Evolutionary conservation across 2,888 invertebrate genomes (phyloP).

Genomic region (Epinotia demarniana): DNA sequence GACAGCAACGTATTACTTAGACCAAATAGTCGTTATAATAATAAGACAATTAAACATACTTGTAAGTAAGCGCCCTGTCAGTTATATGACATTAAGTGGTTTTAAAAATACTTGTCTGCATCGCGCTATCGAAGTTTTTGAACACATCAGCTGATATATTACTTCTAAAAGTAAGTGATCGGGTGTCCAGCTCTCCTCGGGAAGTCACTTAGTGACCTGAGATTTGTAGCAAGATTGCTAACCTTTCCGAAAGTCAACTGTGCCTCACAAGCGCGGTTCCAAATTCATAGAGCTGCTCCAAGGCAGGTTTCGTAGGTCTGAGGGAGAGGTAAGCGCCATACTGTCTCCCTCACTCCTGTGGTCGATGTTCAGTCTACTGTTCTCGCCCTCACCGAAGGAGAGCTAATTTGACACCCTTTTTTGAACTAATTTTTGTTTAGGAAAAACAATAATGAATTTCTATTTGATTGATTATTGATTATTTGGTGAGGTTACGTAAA

Average conservation of each 20-base stretch:
- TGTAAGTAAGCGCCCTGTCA: not conserved
- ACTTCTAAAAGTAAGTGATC: not conserved
- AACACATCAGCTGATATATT: not conserved
- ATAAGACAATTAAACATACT: not conserved
- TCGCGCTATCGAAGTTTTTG: constrained; percentile 46
- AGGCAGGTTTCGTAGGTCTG: constrained; percentile 57
- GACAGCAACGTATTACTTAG: not conserved
- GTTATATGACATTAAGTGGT: not conserved
- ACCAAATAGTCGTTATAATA: not conserved
- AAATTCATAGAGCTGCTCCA: constrained; percentile 54
- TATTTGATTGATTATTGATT: not conserved
- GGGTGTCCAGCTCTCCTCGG: constrained; percentile 78
- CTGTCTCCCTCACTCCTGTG: constrained; percentile 58
- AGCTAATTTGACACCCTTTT: constrained; percentile 69
- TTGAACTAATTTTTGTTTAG: constrained; percentile 22
- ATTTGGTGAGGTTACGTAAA: not conserved
- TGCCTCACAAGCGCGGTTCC: constrained; percentile 54
- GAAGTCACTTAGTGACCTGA: constrained; percentile 60
- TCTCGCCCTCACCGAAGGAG: constrained; percentile 74
- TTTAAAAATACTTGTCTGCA: constrained; percentile 31
- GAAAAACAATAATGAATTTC: not conserved
- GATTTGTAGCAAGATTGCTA: constrained; percentile 53
- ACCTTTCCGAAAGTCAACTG: constrained; percentile 56
- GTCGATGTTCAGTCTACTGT: constrained; percentile 75
- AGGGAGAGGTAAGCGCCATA: constrained; percentile 65